Base-by-base conservation (phyloP, 2,113 vertebrate species). In the Empidonax alnorum region DNA sequence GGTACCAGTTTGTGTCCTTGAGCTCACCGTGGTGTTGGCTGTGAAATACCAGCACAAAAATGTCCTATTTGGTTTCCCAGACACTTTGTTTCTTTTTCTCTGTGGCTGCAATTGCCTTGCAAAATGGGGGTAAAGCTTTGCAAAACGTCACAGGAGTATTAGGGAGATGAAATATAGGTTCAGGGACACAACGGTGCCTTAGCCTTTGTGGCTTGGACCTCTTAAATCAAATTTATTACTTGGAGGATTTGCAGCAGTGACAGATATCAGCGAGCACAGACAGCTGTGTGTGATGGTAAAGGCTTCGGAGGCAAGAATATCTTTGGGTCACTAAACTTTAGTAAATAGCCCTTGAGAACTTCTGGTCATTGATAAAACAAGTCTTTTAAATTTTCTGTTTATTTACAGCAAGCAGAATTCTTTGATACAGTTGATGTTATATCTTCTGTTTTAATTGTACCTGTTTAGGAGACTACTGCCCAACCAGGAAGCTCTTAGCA, bases 201-300 rank as follows among this genome's bases (percentile, higher is more conserved):
- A 71, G 72, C 12, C 8, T 53, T 87, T 87, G 84, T 58, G 74
- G 37, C 42, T 84, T 82, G 39, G 69, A n/a, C 69, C 62, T 73
- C 23, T 50, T 6, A 46, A 74, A 63, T 22, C 55, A 33, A 27
- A 27, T 65, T 68, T 68, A 27, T 41, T 41, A 10, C n/a, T 81
- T 52, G 6, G 2, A 14, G 55, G 35, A 23, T 44, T 52, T 67
- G 24, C 35, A 86, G 5, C 22, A 47, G 76, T 49, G 52, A 4
- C 9, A 22, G 41, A 1, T 71, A 42, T 0, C 10, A 17, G 24
- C 1, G 12, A 42, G 55, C 33, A 31, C 35, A 16, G 17, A 23
- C 4, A 76, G 7, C 42, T 10, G 0, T 23, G 12, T 0, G 0
- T 23, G 17, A 30, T 72, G 66, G 23, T 15, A 37, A 56, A 37